Evolutionary conservation across 2,888 invertebrate species (phyloP), one percentile per base, ranked within the genome.

Genomic region (Unio pictorum): DNA sequence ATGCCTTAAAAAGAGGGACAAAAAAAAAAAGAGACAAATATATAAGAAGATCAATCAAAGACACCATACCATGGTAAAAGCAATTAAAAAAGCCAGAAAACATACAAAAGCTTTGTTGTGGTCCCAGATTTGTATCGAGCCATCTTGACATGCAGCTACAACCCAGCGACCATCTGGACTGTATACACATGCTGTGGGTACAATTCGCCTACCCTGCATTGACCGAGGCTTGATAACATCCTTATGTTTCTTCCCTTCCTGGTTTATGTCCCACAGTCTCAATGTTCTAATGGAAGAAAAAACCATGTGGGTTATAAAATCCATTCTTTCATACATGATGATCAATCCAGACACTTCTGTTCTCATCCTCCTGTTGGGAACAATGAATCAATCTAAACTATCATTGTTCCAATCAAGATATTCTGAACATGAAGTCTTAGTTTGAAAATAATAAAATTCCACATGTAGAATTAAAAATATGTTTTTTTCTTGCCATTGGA

Each of bases 111-210:
- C 74, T 87, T 95, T 96, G 54, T 97, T 93, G 66, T 96, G 95
- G 87, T 99, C 99, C 99, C 99, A 99, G 91, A 98, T 94, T 90
- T 99, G 99, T 67, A 98, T 93, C 0, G 96, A 96, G 0, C 99
- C 99, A 90, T 99, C 99, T 61, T 93, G 93, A 87, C 99, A 98
- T 0, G 95, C 99, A 70, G 96, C 95, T 26, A 95, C 95, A 6
- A 99, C 94, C 0, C 95, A 93, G 68, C 94, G 94, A 0, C 97
- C 97, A 86, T 97, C 96, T 64, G 94, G 91, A 64, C 94, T 96
- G 87, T 94, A 98, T 0, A 93, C 92, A 87, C 96, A 96, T 0
- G 96, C 92, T 0, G 95, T 95, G 0, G 98, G 97, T 72, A 94
- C 93, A 0, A 95, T 95, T 87, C 95, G 95, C 0, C 97, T 91